A percentile compares a stretch with the other conserved stretches of the same genome.
Conservation (phyloP, 2,888 invertebrate genomes). For the Lycia hirtaria region DNA sequence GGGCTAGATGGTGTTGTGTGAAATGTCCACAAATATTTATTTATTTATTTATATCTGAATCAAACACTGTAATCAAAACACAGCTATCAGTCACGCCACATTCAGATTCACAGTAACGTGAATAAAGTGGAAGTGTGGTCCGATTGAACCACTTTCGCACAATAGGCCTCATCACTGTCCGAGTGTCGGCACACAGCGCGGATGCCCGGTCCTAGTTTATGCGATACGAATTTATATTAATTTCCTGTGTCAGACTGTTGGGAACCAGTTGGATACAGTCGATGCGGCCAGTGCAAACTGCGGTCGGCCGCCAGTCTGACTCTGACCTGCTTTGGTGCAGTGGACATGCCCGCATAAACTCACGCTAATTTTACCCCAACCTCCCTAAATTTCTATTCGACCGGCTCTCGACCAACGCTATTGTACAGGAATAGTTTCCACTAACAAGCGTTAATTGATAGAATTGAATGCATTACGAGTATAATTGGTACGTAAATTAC, state of each 20-base stretch:
- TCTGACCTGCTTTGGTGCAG: slow-evolving; percentile 73
- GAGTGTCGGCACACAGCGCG: slow-evolving; percentile 62
- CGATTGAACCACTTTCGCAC: slow-evolving; percentile 72
- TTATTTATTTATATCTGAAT: too few species aligned
- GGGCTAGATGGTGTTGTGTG: too few species aligned
- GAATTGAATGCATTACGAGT: slow-evolving; percentile 20
- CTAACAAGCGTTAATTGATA: slow-evolving; percentile 11
- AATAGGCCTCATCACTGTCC: slow-evolving; percentile 76
- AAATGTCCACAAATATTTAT: too few species aligned
- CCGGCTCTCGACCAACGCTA: slow-evolving; percentile 35
- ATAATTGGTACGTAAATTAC: slow-evolving; percentile 10
- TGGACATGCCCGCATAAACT: slow-evolving; percentile 75
- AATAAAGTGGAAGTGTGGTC: slow-evolving; percentile 66
- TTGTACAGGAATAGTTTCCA: slow-evolving; percentile 35
- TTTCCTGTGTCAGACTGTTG: slow-evolving; percentile 74
- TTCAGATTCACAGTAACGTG: slow-evolving; percentile 63
- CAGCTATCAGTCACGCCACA: slow-evolving; percentile 54
- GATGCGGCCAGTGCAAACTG: slow-evolving; percentile 71
- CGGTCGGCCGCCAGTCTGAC: slow-evolving; percentile 71
- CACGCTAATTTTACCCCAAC: slow-evolving; percentile 72
- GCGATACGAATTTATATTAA: slow-evolving; percentile 83
- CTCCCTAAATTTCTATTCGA: slow-evolving; percentile 65
- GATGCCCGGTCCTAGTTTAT: slow-evolving; percentile 68
- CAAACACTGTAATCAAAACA: slow-evolving; percentile 35
- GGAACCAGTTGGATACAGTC: slow-evolving; percentile 73